These are phyloP conservation scores for Heliconius nattereri DNA, from an alignment of 1,140 invertebrate genomes.

Conservation along the genomic window DNA sequence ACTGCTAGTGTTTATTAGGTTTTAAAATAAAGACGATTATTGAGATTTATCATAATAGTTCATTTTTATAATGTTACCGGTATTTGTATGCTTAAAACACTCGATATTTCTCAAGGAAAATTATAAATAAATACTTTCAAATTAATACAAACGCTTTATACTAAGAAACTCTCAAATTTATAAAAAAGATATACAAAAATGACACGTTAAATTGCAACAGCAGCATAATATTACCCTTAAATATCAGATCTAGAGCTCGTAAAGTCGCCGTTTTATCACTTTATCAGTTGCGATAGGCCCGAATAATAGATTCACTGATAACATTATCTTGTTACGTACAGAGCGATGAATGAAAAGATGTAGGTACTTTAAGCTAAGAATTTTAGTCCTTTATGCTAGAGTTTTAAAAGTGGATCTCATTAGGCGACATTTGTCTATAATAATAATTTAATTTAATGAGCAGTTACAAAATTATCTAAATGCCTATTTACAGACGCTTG, in stretches of 20 bases:
- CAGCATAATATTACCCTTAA: neutral
- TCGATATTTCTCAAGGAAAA: too few relatives aligned
- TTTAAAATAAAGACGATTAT: neutral
- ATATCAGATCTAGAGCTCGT: neutral
- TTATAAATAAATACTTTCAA: too few relatives aligned
- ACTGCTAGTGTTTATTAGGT: constrained; percentile 2
- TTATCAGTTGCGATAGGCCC: constrained; percentile 38
- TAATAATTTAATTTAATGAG: too few relatives aligned
- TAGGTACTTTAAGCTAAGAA: neutral
- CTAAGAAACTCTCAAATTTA: neutral
- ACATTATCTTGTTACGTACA: constrained; percentile 28
- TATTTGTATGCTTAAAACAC: too few relatives aligned
- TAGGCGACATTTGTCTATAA: neutral
- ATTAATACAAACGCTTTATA: too few relatives aligned
- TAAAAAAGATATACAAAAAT: neutral
- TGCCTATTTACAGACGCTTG: too few relatives aligned
- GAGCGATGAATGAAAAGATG: constrained; percentile 11
- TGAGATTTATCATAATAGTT: neutral
- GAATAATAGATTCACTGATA: constrained; percentile 41
- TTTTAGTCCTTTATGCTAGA: neutral
- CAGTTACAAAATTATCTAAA: too few relatives aligned
- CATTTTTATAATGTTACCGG: too few relatives aligned
- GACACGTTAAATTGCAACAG: neutral
- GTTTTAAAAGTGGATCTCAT: neutral
- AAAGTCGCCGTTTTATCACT: constrained; percentile 30